Conservation (phyloP, 2,797 vertebrate genomes). For the Sebastes elongatus region DNA sequence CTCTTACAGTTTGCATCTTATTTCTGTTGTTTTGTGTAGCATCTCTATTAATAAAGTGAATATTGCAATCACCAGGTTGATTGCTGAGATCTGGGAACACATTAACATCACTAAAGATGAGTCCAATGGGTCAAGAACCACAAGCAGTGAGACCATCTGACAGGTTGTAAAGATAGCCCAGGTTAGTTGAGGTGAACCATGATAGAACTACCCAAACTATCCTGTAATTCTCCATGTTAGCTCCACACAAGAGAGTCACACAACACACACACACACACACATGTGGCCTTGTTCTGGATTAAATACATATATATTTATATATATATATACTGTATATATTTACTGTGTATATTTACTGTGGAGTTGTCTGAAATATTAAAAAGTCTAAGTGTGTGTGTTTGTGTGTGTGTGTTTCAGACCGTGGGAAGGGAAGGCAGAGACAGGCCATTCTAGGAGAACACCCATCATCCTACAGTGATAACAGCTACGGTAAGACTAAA, state of each 20-base stretch:
- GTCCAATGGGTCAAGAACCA: background rate
- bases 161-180: background rate
- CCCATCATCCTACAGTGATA: constrained; percentile 94
- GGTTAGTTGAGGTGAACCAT: background rate
- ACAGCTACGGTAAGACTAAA: constrained; percentile 91
- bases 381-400: background rate
- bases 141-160: background rate
- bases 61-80: background rate
- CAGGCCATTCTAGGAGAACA: constrained; percentile 98
- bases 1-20: background rate
- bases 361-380: no score
- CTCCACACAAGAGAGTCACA: no score
- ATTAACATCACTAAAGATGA: background rate
- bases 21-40: background rate
- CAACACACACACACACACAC: no score
- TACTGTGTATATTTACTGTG: no score
- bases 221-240: no score
- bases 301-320: no score
- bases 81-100: constrained; percentile 26
- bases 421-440: constrained; percentile 92
- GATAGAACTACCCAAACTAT: no score
- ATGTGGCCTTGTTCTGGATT: no score
- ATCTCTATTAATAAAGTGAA: background rate
- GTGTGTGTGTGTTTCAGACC: constrained; percentile 83
- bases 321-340: no score